Base-by-base conservation (phyloP, 1,140 invertebrate genomes). In the Drosophila busckii region DNA sequence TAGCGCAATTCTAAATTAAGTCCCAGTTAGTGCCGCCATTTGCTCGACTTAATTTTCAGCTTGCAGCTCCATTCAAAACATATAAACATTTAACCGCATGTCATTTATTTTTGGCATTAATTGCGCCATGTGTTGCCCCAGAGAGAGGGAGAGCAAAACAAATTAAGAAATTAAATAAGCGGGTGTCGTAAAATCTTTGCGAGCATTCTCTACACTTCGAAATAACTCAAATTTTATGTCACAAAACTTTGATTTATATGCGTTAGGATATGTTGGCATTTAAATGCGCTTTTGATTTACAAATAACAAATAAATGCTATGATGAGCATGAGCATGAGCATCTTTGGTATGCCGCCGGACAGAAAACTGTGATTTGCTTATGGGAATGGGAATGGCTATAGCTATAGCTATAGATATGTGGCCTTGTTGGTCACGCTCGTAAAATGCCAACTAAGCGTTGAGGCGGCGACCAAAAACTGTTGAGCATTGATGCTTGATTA, bases 241-340 rank as follows among this genome's bases (percentile, higher is more conserved):
- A 82, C 75, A 82, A 60, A 53, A 53, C 52, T 37, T 38, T 82
- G 75, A 82, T 82, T 82, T 82, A 82, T 82, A 75, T 34, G 34
- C 52, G 42, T 37, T 35, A 29, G 41, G 42, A 34, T 41, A 49
- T 20, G 37, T 20, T 67, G 65, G 64, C 75, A 80, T 80, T 80
- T 73, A 82, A 80, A 80, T 62, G 45, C 60, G 55, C 50, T 73
- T 78, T 75, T 75, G 73, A 78, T 82, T 80, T 82, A 73, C 73
- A 80, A 82, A 82, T 78, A 78, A 82, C 73, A 73, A 78, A 82
- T 78, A 82, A 73, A 80, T 73, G 69, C 82, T 80, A 64, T 73
- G 73, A 78, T 78, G 75, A 78, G 68, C 80, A 63, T n/a, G n/a
- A n/a, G n/a, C n/a, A n/a, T n/a, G n/a, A n/a, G 73, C 68, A 61